phyloP scores from a whole-genome alignment of 2,888 invertebrate species.

The Malacosoma neustria region DNA sequence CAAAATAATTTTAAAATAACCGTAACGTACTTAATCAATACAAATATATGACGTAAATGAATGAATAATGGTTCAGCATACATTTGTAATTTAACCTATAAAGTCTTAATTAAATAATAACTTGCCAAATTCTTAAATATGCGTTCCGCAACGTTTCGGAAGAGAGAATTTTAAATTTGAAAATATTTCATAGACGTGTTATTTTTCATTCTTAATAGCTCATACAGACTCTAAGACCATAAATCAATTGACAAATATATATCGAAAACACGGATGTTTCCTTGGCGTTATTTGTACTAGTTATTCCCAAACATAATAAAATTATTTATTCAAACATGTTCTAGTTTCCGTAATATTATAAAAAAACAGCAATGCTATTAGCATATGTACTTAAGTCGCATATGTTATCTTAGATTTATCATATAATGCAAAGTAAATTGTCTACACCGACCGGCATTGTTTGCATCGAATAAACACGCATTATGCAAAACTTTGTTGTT shows the following conservation, averaged over 20 bases:
- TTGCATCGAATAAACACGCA: neutral
- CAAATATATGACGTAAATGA: too few relatives aligned
- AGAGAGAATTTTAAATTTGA: neutral
- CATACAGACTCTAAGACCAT: too few relatives aligned
- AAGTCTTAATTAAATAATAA: neutral
- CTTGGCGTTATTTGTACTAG: neutral
- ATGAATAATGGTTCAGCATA: too few relatives aligned
- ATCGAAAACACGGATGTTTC: neutral
- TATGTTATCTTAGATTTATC: too few relatives aligned
- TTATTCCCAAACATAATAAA: neutral
- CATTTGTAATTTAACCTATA: too few relatives aligned
- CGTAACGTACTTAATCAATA: too few relatives aligned
- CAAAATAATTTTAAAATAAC: too few relatives aligned
- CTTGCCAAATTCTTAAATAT: neutral
- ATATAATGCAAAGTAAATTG: neutral
- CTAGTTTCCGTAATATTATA: neutral
- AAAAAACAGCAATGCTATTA: neutral
- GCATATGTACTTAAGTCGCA: neutral
- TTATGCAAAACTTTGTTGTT: conserved; percentile 34
- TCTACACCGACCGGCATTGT: neutral
- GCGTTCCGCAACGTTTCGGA: neutral
- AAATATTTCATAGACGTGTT: neutral
- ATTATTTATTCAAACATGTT: neutral
- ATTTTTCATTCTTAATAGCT: too few relatives aligned
- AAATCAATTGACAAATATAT: too few relatives aligned